Conservation (phyloP, 2,797 vertebrate genomes). For the Gallirallus australis region DNA sequence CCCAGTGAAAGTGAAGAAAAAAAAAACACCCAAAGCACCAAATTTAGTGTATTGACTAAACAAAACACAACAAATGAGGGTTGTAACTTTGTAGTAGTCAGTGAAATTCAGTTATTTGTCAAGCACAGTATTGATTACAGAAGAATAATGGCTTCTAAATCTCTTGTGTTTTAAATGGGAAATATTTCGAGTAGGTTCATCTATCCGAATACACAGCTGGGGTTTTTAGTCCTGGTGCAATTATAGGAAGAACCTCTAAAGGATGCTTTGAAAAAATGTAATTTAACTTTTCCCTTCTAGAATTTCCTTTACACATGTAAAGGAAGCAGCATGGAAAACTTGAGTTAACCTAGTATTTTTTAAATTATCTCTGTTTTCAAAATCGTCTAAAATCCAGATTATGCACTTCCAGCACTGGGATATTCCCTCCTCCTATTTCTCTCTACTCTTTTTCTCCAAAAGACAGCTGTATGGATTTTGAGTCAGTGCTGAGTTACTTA, state of each 20-base stretch:
- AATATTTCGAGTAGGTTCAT: not conserved
- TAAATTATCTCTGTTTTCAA: not conserved
- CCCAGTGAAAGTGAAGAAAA: not conserved
- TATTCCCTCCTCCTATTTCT: not conserved
- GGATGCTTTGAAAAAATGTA: not conserved
- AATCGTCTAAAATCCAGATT: not conserved
- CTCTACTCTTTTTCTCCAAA: not conserved
- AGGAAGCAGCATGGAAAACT: not conserved
- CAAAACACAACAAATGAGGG: not conserved
- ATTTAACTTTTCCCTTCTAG: not conserved
- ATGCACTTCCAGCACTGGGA: not conserved
- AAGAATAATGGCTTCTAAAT: not conserved
- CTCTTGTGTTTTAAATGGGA: not conserved
- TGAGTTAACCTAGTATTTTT: not conserved
- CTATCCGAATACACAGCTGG: not conserved
- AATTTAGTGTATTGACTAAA: not conserved
- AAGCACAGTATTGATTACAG: not conserved
- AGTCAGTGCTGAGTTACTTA: not conserved
- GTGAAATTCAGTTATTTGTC: not conserved
- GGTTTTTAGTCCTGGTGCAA: not conserved
- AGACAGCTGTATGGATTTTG: not conserved
- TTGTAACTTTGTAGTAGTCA: not conserved
- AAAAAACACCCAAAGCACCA: not conserved
- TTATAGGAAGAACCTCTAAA: not conserved
- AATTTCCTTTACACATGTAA: not conserved